Evolutionary conservation across 2,888 invertebrate species (phyloP), one percentile per base, ranked within the genome.

Genomic region (Pterostichus niger): DNA sequence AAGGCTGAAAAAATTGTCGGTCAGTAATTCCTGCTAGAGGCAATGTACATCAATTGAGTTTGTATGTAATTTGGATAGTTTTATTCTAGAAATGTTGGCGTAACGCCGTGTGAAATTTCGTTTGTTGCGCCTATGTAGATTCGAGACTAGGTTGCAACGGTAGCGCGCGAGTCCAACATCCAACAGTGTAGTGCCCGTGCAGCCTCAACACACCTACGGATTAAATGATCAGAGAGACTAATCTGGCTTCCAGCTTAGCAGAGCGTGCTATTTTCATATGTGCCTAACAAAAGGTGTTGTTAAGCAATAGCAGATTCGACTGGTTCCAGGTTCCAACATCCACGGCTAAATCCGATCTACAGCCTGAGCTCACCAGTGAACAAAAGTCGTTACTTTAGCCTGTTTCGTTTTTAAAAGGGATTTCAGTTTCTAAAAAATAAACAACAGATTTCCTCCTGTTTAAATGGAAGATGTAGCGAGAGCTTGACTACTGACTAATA

Each of bases 191-290:
- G 89, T 89, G 89, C 89, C 91, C 92, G 93, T 92, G 93, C 92
- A 91, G 92, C 87, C 87, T 92, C 92, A 91, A 92, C 93, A 92
- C 91, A 92, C 92, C 92, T 91, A 89, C 91, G 92, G 93, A 93
- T 93, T 93, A 93, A 92, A 91, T 90, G 91, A 91, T 91, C 91
- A 81, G 46, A 81, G 75, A 52, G 84, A 82, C 77, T 84, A 84
- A 84, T 84, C 84, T 83, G 79, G 59, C 81, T 71, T 79, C 68
- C 83, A 82, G 84, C 84, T 84, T 84, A 83, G 73, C 84, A 71
- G 54, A 82, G 75, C 83, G 81, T 81, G 77, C 84, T 85, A 80
- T 85, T 85, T 85, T 83, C 79, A 75, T 79, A 71, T 73, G 84
- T 54, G 81, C 44, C 81, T 73, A 81, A 81, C 73, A 81, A 81